phyloP scores from a whole-genome alignment of 2,888 invertebrate species.

The Eilema griseolum region DNA sequence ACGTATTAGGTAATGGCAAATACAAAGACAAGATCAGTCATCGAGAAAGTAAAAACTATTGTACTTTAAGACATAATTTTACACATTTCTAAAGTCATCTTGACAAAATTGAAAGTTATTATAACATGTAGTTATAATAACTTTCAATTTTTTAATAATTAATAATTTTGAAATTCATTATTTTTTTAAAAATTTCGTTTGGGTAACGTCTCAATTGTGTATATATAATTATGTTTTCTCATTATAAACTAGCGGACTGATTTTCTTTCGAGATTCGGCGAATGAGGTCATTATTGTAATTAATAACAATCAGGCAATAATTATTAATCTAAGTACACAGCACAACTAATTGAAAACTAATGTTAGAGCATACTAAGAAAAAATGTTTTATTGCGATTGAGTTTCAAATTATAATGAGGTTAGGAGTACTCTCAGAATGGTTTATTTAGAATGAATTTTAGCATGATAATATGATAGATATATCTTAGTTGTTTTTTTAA shows the following conservation, averaged over 20 bases:
- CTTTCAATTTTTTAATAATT: neutral
- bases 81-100: neutral
- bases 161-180: constrained; percentile 2
- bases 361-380: constrained; percentile 79
- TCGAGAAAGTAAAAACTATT: neutral
- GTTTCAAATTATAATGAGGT: constrained; percentile 59
- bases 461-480: neutral
- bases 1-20: neutral
- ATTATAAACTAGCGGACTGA: constrained; percentile 82
- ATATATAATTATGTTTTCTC: constrained; percentile 74
- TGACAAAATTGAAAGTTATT: neutral
- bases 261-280: constrained; percentile 77
- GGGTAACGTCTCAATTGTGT: constrained; percentile 62
- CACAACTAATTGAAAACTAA: constrained; percentile 85
- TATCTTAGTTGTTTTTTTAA: no score
- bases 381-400: constrained; percentile 58
- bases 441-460: no score
- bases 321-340: constrained; percentile 83
- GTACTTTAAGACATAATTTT: neutral
- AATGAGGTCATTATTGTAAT: constrained; percentile 71
- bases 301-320: constrained; percentile 55
- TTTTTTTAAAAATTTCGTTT: constrained; percentile 45
- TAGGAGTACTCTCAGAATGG: neutral
- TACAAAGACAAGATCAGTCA: neutral
- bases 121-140: neutral